A percentile compares a stretch with the other conserved stretches of the same genome.
Conservation (phyloP, 2,113 vertebrate genomes). For the Ictalurus punctatus region DNA sequence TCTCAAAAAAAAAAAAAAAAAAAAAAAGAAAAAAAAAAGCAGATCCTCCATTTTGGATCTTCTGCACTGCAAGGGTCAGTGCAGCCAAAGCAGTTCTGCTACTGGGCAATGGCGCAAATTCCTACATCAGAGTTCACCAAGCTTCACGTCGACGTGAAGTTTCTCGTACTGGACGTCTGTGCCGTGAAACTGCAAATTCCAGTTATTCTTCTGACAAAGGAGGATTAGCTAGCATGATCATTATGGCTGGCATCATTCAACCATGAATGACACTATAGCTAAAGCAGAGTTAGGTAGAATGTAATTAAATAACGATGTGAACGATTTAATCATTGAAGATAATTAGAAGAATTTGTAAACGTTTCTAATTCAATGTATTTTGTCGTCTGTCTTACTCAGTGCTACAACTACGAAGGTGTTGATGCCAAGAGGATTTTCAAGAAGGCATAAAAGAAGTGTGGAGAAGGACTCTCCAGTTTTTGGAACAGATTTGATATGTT, state of each 20-base stretch:
- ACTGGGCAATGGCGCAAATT: not conserved
- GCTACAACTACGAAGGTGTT: slow-evolving; percentile 84
- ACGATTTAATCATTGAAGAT: not conserved
- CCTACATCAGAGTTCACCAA: not conserved
- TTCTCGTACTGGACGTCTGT: not conserved
- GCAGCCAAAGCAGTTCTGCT: not conserved
- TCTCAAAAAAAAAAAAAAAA: too few species aligned
- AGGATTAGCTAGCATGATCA: not conserved
- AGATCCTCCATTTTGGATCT: not conserved
- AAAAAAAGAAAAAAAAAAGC: not conserved
- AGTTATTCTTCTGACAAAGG: not conserved
- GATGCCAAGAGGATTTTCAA: slow-evolving; percentile 91
- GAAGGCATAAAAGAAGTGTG: slow-evolving; percentile 64
- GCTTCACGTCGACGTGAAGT: not conserved
- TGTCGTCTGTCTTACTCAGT: slow-evolving; percentile 68
- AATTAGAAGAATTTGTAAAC: not conserved
- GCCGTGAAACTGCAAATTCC: not conserved
- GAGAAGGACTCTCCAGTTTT: not conserved
- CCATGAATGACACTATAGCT: not conserved
- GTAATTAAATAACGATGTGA: not conserved
- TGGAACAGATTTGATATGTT: not conserved
- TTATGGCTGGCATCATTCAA: not conserved
- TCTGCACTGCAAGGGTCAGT: not conserved
- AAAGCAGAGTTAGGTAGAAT: not conserved
- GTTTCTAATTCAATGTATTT: not conserved